Base-by-base conservation (phyloP, 2,113 vertebrate genomes). In the Brachionichthys hirsutus region DNA sequence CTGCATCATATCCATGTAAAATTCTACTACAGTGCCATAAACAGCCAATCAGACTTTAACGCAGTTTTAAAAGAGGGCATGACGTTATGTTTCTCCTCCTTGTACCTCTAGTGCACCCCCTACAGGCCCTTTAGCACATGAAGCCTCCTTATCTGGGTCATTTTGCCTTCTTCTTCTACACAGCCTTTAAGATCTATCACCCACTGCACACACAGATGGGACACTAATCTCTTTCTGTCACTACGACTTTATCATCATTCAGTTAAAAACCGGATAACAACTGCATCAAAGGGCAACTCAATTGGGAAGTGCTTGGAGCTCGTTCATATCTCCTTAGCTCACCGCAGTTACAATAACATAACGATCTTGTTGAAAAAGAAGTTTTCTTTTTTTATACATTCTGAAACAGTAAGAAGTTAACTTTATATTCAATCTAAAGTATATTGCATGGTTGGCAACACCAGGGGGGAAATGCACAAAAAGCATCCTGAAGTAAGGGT, bases 151-250 rank as follows among this genome's bases (percentile, higher is more conserved):
- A 85, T 84, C 75, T 89, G 77, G 85, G 82, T 85, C 83, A 89
- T 68, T 61, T 80, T 16, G 62, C 56, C 62, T 80, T 78, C 81
- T 83, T 83, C 58, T 30, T 6, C 59, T 75, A 72, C 77, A 81
- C 53, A 78, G 59, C 70, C 75, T 81, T 66, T 71, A 44, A 53
- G 51, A 55, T 64, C 52, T 61, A 70, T 69, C 51, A 42, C 45
- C 55, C 35, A 58, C 70, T n/a, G 70, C 57, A 53, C 61, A 72
- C 69, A 72, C 53, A 73, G 49, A 71, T 51, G 55, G 61, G 73
- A 81, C 73, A 81, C 77, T 88, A 89, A 89, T 87, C 87, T 49
- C 78, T 85, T 88, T 88, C 75, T 85, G 87, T 89, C 89, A 83
- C 72, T 73, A 68, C 53, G 67, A 83, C 70, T 87, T 83, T 54